A percentile compares a stretch with the other conserved stretches of the same genome.
phyloP scores from a whole-genome alignment of 2,888 invertebrate genomes.

The Mimumesa dahlbomi region DNA sequence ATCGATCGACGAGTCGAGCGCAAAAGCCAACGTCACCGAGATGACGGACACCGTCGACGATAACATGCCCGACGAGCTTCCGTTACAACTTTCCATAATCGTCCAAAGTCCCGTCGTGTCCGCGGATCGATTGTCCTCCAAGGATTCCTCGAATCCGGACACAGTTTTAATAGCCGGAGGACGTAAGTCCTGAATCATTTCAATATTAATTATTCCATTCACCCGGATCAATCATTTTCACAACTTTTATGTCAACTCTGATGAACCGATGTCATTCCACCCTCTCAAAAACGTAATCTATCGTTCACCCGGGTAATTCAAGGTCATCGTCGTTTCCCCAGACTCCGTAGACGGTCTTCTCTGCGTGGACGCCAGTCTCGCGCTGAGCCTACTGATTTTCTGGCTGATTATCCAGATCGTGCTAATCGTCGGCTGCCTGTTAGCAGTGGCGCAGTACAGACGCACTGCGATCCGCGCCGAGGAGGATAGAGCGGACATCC shows the following conservation, averaged over 20 bases:
- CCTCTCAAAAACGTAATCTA: no score
- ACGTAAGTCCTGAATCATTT: no score
- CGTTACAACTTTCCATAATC: conserved; percentile 83
- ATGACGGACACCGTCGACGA: conserved; percentile 45
- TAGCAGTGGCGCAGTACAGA: conserved; percentile 82
- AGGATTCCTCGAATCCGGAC: conserved; percentile 80
- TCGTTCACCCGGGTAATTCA: no score
- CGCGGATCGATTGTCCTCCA: conserved; percentile 85
- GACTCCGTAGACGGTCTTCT: conserved; percentile 78
- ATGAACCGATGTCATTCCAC: no score
- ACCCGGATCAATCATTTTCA: no score
- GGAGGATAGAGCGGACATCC: conserved; percentile 74
- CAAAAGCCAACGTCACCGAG: conserved; percentile 3
- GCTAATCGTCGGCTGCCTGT: conserved; percentile 82
- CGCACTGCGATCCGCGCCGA: conserved; percentile 72
- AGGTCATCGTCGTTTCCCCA: conserved; percentile 7
- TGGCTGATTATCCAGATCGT: conserved; percentile 84
- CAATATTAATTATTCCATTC: no score
- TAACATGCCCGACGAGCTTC: conserved; percentile 78
- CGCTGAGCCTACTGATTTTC: conserved; percentile 85
- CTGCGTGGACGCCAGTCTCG: conserved; percentile 85
- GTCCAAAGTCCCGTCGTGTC: conserved; percentile 83
- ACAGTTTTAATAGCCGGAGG: conserved; percentile 83
- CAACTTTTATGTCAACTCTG: no score
- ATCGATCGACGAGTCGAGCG: conserved; percentile 8